Conservation (phyloP, 2,113 vertebrate genomes). For the Myotis brandtii region DNA sequence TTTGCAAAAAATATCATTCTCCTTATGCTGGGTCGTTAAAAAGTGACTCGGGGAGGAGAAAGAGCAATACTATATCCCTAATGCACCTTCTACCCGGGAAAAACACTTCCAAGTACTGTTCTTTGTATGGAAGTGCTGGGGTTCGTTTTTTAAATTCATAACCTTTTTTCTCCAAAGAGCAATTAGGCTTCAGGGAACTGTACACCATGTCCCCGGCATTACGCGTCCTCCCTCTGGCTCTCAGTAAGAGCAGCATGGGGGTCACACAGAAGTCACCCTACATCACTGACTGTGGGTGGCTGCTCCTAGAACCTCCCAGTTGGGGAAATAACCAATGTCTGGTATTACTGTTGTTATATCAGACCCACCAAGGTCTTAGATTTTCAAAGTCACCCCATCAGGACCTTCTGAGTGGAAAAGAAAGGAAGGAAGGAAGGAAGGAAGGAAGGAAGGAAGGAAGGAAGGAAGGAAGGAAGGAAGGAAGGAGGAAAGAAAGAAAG, state of each 20-base stretch:
- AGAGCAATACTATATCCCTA: neutral
- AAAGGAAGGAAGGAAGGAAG: fast-evolving
- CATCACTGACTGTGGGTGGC: neutral
- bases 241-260: neutral
- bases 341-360: neutral
- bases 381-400: neutral
- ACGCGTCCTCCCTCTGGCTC: neutral
- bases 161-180: conserved; percentile 9
- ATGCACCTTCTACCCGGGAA: neutral
- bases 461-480: too few species aligned
- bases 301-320: neutral
- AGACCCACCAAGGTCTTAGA: neutral
- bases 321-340: neutral
- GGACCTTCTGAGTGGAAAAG: neutral
- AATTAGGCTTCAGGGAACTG: neutral
- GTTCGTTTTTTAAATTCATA: neutral
- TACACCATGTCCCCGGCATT: neutral
- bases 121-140: neutral
- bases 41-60: neutral
- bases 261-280: neutral
- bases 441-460: fast-evolving
- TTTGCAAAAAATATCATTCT: neutral
- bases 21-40: neutral
- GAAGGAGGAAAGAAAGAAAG: fast-evolving
- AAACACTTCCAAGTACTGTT: neutral